phyloP scores from a whole-genome alignment of 1,140 invertebrate species.

The Thaumetopoea pityocampa region DNA sequence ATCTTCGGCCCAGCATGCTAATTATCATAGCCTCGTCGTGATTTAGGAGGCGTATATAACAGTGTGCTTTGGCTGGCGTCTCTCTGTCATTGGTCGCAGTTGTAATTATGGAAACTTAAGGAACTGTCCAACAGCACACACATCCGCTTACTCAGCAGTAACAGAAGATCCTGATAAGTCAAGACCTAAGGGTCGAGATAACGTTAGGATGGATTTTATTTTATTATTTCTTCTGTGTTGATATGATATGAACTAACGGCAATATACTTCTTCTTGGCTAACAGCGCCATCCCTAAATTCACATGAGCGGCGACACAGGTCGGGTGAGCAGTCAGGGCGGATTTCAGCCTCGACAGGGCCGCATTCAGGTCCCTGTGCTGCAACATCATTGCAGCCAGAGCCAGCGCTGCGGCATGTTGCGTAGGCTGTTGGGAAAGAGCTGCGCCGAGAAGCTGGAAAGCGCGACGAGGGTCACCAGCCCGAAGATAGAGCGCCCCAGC shows the following conservation, averaged over 20 bases:
- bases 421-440: slow-evolving; percentile 53
- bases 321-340: slow-evolving; percentile 51
- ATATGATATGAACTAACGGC: slow-evolving; percentile 37
- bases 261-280: slow-evolving; percentile 62
- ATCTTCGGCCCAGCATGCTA: too few species aligned
- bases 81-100: too few species aligned
- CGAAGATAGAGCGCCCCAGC: slow-evolving; percentile 52
- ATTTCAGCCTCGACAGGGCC: slow-evolving; percentile 50
- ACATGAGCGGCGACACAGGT: slow-evolving; percentile 58
- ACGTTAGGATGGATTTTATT: too few species aligned
- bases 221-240: too few species aligned
- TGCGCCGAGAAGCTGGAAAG: slow-evolving; percentile 59
- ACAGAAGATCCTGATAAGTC: too few species aligned
- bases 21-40: too few species aligned
- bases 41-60: too few species aligned
- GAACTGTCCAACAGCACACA: too few species aligned
- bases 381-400: slow-evolving; percentile 62
- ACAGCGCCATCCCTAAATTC: slow-evolving; percentile 53
- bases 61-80: too few species aligned
- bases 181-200: too few species aligned
- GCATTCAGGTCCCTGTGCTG: slow-evolving; percentile 58
- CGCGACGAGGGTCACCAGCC: slow-evolving; percentile 50
- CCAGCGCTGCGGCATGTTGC: slow-evolving; percentile 56
- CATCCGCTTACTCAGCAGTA: too few species aligned
- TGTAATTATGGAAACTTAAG: too few species aligned